Evolutionary conservation across 2,113 vertebrate genomes (phyloP).

Genomic region (Thryonomys swinderianus): DNA sequence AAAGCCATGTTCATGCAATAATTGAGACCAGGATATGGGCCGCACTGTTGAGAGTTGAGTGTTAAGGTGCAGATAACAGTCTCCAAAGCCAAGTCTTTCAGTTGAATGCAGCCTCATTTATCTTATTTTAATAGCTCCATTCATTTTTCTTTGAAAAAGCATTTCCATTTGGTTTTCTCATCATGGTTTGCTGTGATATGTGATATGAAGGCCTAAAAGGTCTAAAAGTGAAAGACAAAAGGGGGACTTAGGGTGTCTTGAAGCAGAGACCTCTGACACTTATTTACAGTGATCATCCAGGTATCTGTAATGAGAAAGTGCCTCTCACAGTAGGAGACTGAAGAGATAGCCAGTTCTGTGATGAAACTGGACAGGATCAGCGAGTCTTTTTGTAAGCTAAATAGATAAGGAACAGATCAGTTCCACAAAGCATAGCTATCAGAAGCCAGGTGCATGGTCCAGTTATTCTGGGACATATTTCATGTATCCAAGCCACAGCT

Average conservation of each 20-base stretch:
- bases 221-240: constrained; percentile 11
- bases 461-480: not conserved
- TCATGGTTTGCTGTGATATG: constrained; percentile 41
- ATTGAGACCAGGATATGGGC: constrained; percentile 22
- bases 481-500: not conserved
- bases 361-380: not conserved
- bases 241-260: not conserved
- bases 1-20: constrained; percentile 41
- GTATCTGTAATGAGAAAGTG: not conserved
- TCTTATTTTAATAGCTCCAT: constrained; percentile 66
- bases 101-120: constrained; percentile 24
- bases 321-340: not conserved
- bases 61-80: constrained; percentile 43
- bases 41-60: constrained; percentile 3
- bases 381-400: not conserved
- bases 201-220: not conserved
- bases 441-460: not conserved
- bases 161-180: constrained; percentile 70
- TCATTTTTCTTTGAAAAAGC: constrained; percentile 57
- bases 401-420: not conserved
- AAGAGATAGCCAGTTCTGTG: not conserved
- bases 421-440: not conserved
- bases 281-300: not conserved
- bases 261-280: not conserved
- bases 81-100: constrained; percentile 42